Evolutionary conservation across 2,797 vertebrate genomes (phyloP).

Genomic region (Premnoplex brunnescens): DNA sequence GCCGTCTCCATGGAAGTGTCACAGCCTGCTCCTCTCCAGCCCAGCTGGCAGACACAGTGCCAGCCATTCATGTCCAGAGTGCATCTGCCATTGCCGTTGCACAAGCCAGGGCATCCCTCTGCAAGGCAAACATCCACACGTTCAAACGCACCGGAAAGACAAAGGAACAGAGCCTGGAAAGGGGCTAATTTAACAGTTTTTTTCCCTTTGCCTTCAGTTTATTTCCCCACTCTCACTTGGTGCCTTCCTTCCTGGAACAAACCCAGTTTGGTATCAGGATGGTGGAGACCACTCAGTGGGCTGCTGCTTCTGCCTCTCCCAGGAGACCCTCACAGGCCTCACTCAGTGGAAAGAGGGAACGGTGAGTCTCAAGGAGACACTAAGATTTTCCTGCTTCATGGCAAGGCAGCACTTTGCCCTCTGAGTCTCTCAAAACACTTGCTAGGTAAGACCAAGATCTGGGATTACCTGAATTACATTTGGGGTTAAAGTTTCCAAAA

Average conservation of each 20-base stretch:
- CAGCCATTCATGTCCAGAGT: slow-evolving; percentile 96
- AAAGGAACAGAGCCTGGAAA: neutral
- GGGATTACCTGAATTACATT: neutral
- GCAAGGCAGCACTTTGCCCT: neutral
- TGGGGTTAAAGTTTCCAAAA: neutral
- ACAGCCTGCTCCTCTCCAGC: slow-evolving; percentile 95
- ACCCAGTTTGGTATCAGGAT: neutral
- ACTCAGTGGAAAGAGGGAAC: neutral
- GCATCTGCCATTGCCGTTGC: slow-evolving; percentile 97
- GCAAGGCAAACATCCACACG: slow-evolving; percentile 69
- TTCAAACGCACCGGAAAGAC: neutral
- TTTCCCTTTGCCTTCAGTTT: neutral
- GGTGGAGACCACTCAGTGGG: neutral
- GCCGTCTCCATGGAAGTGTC: slow-evolving; percentile 98
- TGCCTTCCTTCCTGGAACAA: neutral
- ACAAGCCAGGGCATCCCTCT: slow-evolving; percentile 98
- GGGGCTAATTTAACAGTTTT: neutral
- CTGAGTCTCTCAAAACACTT: neutral
- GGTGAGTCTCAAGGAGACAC: neutral
- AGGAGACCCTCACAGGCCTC: neutral
- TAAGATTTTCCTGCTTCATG: neutral
- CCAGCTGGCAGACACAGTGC: slow-evolving; percentile 98
- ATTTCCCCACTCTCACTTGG: neutral
- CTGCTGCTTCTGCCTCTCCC: neutral
- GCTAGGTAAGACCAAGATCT: neutral